phyloP scores from a whole-genome alignment of 2,797 vertebrate genomes.

The Silurus lanzhouensis region DNA sequence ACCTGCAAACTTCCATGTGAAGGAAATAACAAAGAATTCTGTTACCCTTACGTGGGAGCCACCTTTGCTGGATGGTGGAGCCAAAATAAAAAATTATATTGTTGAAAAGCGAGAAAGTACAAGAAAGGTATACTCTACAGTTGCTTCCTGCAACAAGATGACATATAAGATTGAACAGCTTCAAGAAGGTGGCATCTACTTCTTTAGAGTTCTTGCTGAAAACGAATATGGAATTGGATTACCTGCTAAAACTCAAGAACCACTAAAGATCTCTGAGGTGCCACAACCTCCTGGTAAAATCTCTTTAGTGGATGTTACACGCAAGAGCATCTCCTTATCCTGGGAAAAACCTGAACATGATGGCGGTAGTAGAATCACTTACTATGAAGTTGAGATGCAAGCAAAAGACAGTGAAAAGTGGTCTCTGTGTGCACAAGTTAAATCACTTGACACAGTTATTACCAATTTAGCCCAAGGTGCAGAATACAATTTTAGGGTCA shows the following conservation, averaged over 20 bases:
- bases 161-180: conserved; percentile 88
- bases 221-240: conserved; percentile 93
- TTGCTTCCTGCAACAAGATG: conserved; percentile 91
- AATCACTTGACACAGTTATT: conserved; percentile 82
- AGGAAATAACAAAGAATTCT: conserved; percentile 90
- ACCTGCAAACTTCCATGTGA: conserved; percentile 85
- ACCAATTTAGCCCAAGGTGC: conserved; percentile 84
- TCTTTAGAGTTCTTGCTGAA: conserved; percentile 91
- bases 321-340: conserved; percentile 81
- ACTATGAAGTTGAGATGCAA: conserved; percentile 94
- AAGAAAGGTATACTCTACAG: conserved; percentile 90
- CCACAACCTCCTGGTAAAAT: conserved; percentile 91
- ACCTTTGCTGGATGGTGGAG: conserved; percentile 92
- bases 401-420: conserved; percentile 87
- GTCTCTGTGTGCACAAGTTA: conserved; percentile 86
- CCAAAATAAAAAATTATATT: conserved; percentile 93
- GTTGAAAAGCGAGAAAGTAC: conserved; percentile 94
- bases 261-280: conserved; percentile 88
- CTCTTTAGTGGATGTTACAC: conserved; percentile 84
- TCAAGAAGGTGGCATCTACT: conserved; percentile 90
- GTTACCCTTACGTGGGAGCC: conserved; percentile 90
- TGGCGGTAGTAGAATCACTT: conserved; percentile 94
- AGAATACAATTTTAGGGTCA: conserved; percentile 91
- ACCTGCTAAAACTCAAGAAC: conserved; percentile 85
- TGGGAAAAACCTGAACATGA: conserved; percentile 98